Evolutionary conservation across 37 sponge, comb jelly and placozoan species (phyloP), one percentile per base, ranked within the genome.

Genomic region (Tethya wilhelma): DNA sequence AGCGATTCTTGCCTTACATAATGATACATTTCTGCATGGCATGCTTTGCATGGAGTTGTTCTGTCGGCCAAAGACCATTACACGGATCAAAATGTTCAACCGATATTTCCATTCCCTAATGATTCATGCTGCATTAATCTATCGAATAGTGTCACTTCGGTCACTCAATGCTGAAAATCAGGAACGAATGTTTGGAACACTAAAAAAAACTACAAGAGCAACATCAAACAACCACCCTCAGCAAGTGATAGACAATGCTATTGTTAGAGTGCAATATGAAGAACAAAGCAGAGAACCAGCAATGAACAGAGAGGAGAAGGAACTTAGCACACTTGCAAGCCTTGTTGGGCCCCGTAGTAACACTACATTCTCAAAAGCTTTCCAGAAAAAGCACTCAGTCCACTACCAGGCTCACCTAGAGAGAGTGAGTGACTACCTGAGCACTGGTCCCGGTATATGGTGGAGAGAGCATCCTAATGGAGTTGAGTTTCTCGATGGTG

Each of bases 211-310:
- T 26, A 64, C 77, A 6, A 63, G 14, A n/a, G 20, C 14, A 7
- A 64, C 64, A 26, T 77, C 77, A 38, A 77, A 77, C 26, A 57
- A 63, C 45, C 77, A 77, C 44, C 58, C 77, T 25, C 31, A 56
- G 3, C 59, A 77, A 25, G 28, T 77, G 4, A 77, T 77, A 5
- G 44, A 62, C 40, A 77, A 77, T n/a, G 28, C 39, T 11, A 31
- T 36, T 7, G 11, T 67, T 8, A 9, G 68, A 9, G 6, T 67
- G 4, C 68, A 37, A 36, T 37, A 8, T 23, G 68, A 67, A 67
- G 29, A 37, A 23, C 7, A 8, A 8, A 30, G 40, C 37, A 37
- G 4, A 8, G 11, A 11, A 6, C 8, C 6, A 22, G 34, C 49
- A 44, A 23, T 71, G 41, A 25, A 42, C 14, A 19, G 11, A 71